These are phyloP conservation scores for Phainopepla nitens DNA, from an alignment of 2,113 vertebrate genomes.

Conservation along the genomic window DNA sequence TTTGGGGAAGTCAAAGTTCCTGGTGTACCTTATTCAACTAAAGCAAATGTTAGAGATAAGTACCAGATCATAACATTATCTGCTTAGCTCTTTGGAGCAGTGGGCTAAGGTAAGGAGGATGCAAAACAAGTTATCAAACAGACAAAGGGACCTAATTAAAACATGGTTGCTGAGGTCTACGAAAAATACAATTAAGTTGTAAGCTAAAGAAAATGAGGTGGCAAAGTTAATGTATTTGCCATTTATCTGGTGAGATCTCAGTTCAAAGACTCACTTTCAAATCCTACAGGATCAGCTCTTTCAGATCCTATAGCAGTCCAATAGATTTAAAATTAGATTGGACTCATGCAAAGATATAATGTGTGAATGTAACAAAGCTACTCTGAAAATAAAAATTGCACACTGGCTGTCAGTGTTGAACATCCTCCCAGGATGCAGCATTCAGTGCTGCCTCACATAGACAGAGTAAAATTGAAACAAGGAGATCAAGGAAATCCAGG, in stretches of 20 bases:
- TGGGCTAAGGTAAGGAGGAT: conserved; percentile 8
- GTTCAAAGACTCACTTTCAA: conserved; percentile 45
- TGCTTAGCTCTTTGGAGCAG: background rate
- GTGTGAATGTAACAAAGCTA: conserved; percentile 4
- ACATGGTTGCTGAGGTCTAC: conserved; percentile 21
- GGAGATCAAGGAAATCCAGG: background rate
- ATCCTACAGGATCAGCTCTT: conserved; percentile 55
- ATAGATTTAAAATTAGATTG: conserved; percentile 50
- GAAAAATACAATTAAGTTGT: conserved; percentile 54
- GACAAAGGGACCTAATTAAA: conserved; percentile 53
- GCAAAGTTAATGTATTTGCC: conserved; percentile 56
- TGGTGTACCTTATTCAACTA: background rate
- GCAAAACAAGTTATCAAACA: conserved; percentile 47
- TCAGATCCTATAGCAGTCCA: conserved; percentile 26
- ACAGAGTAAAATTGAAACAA: background rate
- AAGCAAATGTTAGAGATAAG: background rate
- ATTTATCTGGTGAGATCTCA: conserved; percentile 57
- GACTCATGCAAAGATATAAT: background rate
- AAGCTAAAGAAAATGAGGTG: conserved; percentile 56
- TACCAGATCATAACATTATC: background rate
- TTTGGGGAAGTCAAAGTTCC: background rate
- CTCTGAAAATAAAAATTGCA: conserved; percentile 18
- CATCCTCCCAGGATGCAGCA: background rate
- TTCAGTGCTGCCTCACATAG: background rate
- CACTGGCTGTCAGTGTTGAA: background rate